Conservation (phyloP, 2,888 invertebrate genomes). For the Ennomos fuscantarius region DNA sequence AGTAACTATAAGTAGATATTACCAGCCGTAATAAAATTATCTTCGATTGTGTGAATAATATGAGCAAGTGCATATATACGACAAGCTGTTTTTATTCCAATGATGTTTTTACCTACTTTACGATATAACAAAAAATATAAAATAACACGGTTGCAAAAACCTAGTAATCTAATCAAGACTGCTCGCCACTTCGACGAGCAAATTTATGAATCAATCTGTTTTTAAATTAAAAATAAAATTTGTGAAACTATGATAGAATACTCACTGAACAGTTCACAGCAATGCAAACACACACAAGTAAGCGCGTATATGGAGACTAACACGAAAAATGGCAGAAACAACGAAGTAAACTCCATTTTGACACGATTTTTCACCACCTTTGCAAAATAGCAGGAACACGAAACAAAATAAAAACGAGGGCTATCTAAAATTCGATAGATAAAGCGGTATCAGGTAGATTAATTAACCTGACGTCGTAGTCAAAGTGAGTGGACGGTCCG, state of each 20-base stretch:
- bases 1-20: too few species aligned
- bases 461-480: constrained; percentile 6
- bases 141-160: too few species aligned
- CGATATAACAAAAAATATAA: too few species aligned
- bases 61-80: too few species aligned
- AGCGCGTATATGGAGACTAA: constrained; percentile 53
- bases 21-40: too few species aligned
- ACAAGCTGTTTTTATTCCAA: too few species aligned
- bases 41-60: too few species aligned
- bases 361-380: constrained; percentile 10
- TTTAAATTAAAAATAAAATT: too few species aligned
- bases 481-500: background rate
- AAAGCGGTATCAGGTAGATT: constrained; percentile 18
- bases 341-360: constrained; percentile 47
- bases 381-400: background rate
- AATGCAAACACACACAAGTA: constrained; percentile 63
- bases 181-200: too few species aligned
- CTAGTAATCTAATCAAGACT: too few species aligned
- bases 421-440: constrained; percentile 35
- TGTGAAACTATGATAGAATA: background rate
- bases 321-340: constrained; percentile 52
- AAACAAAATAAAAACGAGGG: constrained; percentile 24
- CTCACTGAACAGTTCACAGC: constrained; percentile 64
- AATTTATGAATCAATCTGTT: too few species aligned
- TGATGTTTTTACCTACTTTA: too few species aligned